These are phyloP conservation scores for Geophilus truncorum DNA, from an alignment of 2,888 invertebrate species.

Conservation along the genomic window DNA sequence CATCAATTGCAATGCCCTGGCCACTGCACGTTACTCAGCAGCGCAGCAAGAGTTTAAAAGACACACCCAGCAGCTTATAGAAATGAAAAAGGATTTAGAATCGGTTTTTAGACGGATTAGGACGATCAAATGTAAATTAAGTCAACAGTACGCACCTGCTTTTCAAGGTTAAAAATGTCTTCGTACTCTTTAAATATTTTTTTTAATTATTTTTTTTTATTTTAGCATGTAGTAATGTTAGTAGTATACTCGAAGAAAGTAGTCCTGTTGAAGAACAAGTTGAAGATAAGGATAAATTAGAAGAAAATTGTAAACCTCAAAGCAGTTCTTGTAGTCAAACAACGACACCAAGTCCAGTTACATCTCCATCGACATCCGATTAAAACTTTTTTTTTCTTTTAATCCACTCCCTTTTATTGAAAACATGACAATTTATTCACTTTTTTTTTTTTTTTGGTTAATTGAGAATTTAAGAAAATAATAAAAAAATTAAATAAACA, in stretches of 20 bases:
- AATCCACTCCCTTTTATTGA: background rate
- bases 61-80: slow-evolving; percentile 76
- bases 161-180: slow-evolving; percentile 38
- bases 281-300: too few relatives aligned
- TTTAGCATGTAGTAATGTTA: slow-evolving; percentile 24
- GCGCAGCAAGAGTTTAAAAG: slow-evolving; percentile 84
- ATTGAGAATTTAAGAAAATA: background rate
- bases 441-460: too few relatives aligned
- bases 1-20: slow-evolving; percentile 91
- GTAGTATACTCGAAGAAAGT: background rate
- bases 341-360: background rate
- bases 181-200: background rate
- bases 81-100: slow-evolving; percentile 93
- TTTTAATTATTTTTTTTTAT: background rate
- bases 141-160: slow-evolving; percentile 50
- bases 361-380: background rate
- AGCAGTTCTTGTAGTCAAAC: slow-evolving; percentile 12
- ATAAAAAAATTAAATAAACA: too few relatives aligned
- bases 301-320: too few relatives aligned
- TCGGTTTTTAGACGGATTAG: slow-evolving; percentile 84
- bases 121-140: slow-evolving; percentile 69
- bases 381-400: background rate
- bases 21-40: slow-evolving; percentile 75
- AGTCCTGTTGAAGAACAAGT: background rate
- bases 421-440: background rate